Evolutionary conservation across 2,113 vertebrate species (phyloP), one percentile per base, ranked within the genome.

Genomic region (Narcine bancroftii): DNA sequence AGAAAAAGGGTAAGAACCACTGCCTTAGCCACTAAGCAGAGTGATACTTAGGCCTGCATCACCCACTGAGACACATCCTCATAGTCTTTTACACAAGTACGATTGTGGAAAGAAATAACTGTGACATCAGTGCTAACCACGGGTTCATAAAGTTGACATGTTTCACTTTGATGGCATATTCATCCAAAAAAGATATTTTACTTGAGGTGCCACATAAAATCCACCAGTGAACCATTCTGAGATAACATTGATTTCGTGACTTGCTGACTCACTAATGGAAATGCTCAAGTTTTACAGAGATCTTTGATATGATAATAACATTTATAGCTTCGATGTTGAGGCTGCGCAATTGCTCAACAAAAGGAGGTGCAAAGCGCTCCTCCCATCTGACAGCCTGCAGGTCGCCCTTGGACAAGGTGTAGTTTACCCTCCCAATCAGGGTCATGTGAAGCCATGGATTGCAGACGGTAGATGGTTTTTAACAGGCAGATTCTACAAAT

Each of bases 221-320:
- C 53, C 11, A 53, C 81, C 15, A 17, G 50, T 85, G 81, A 29
- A 60, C 56, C 81, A 56, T 85, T 60, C 50, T 36, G 33, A 85
- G 60, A 56, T 85, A 85, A 85, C 50, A 85, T 60, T 85, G 81
- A 85, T 85, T 85, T 85, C 50, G 60, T n/a, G 15, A 56, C 81
- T 2, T 56, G 33, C 81, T 60, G 81, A 85, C 50, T 85, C 33
- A 85, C 50, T 60, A 60, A 85, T 85, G 33, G 47, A 50, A 29
- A 26, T 50, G 50, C 11, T 53, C n/a, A n/a, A n/a, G 81, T 50
- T 85, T 83, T n/a, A 83, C 45, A 83, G 79, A 53, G 50, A 83
- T 83, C 47, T 53, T 85, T 85, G 81, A 85, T 60, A n/a, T n/a
- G 19, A 17, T 83, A 56, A 13, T n/a, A 85, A 85, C 33, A 60